phyloP scores from a whole-genome alignment of 2,113 vertebrate genomes.

The Heterochromis multidens region DNA sequence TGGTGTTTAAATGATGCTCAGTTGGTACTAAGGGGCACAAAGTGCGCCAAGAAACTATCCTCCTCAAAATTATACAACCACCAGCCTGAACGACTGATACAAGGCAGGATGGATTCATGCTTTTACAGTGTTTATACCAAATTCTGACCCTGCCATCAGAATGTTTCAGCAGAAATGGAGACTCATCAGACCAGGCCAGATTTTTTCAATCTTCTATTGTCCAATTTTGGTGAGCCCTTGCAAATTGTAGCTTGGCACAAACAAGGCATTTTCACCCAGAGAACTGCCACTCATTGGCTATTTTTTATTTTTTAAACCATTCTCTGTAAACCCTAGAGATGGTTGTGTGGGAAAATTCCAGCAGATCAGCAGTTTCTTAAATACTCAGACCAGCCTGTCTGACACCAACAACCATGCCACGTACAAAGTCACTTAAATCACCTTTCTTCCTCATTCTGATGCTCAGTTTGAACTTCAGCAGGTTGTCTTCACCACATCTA shows the following conservation, averaged over 20 bases:
- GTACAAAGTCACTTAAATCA: neutral
- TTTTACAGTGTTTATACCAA: neutral
- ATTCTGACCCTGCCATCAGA: neutral
- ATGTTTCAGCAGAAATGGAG: neutral
- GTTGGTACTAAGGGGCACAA: no score
- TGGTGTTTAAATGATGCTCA: neutral
- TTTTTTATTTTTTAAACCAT: neutral
- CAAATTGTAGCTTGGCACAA: neutral
- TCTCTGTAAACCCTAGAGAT: neutral
- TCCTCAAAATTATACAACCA: no score
- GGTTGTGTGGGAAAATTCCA: neutral
- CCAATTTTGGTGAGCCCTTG: neutral
- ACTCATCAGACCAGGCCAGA: neutral
- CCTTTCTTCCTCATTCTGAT: neutral
- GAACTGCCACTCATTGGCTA: neutral
- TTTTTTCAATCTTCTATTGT: neutral
- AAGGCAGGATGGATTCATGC: no score
- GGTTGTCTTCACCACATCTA: neutral
- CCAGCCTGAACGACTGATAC: no score
- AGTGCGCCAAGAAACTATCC: no score
- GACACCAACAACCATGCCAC: neutral
- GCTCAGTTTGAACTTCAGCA: neutral
- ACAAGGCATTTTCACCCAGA: neutral
- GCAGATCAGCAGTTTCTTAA: neutral
- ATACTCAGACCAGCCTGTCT: neutral